Conservation (phyloP, 2,113 vertebrate genomes). For the Nettapus auritus region DNA sequence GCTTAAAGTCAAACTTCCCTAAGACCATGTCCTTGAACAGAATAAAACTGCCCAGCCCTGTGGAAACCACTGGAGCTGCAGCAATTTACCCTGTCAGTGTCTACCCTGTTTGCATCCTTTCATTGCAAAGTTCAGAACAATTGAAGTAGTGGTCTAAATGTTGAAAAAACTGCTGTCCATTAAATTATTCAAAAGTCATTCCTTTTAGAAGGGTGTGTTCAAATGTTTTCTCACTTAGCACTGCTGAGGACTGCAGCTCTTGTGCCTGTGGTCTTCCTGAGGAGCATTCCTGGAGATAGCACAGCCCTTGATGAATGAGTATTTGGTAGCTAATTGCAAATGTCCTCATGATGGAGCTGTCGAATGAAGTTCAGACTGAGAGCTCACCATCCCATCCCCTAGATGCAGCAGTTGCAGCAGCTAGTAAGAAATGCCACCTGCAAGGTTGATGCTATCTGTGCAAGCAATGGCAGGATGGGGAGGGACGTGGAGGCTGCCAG, state of each 20-base stretch:
- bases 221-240: neutral
- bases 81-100: neutral
- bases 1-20: neutral
- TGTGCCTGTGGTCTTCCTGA: fast-evolving
- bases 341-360: neutral
- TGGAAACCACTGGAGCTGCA: neutral
- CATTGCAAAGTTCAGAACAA: neutral
- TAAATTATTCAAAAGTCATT: neutral
- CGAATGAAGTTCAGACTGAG: neutral
- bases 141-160: neutral
- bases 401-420: neutral
- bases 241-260: neutral
- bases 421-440: neutral
- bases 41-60: neutral
- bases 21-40: neutral
- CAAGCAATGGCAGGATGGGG: neutral
- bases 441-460: neutral
- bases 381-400: neutral
- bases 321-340: neutral
- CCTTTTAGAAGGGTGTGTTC: neutral
- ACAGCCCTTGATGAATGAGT: neutral
- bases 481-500: fast-evolving
- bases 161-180: neutral
- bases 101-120: fast-evolving
- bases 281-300: neutral